phyloP scores from a whole-genome alignment of 2,113 vertebrate species.

The Turnix velox region DNA sequence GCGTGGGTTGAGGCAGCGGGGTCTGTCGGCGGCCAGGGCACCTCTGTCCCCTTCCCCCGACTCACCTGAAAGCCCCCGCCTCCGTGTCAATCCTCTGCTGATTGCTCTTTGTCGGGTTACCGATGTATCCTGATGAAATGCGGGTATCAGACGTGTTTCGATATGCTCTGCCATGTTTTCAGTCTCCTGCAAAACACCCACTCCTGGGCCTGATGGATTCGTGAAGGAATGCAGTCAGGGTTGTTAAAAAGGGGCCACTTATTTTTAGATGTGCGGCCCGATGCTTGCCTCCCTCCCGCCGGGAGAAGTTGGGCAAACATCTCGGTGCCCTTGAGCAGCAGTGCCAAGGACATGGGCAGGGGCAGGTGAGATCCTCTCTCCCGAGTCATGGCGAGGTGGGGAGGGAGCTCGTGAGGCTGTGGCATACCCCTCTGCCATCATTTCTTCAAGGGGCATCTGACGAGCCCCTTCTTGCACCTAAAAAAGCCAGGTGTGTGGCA shows the following conservation, averaged over 20 bases:
- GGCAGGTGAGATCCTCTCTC: not conserved
- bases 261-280: constrained; percentile 5
- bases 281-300: not conserved
- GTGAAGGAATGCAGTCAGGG: not conserved
- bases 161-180: not conserved
- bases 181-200: not conserved
- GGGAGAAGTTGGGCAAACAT: not conserved
- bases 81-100: not conserved
- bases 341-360: not conserved
- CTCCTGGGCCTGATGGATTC: not conserved
- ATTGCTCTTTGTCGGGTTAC: not conserved
- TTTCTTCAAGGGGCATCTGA: not conserved
- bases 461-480: not conserved
- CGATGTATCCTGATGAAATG: not conserved
- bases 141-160: not conserved
- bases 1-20: not conserved
- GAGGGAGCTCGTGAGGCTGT: fast-evolving
- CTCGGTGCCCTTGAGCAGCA: constrained; percentile 47
- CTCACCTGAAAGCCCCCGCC: not conserved
- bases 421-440: not conserved
- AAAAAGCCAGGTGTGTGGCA: not conserved
- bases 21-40: not conserved
- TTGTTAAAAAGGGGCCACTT: constrained; percentile 23
- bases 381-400: fast-evolving
- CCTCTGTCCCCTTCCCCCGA: not conserved